Conservation (phyloP, 2,888 invertebrate species). For the Trissonchulus sp. region DNA sequence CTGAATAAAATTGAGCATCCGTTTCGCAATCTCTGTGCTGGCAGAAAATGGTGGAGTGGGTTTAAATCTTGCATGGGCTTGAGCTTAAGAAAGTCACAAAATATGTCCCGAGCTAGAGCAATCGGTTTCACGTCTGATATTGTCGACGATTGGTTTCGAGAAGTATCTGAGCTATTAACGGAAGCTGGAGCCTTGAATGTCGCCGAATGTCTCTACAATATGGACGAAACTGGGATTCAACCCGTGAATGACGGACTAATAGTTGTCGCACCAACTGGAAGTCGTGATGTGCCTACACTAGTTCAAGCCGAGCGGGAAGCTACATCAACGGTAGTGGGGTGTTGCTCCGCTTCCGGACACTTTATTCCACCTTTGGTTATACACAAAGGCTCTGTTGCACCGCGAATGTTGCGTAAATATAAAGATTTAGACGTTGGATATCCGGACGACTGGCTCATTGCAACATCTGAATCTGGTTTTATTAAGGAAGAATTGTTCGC, state of each 20-base stretch:
- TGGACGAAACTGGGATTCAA: conserved; percentile 23
- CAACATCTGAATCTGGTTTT: conserved; percentile 19
- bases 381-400: conserved; percentile 11
- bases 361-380: conserved; percentile 7
- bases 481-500: background rate
- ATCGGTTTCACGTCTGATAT: background rate
- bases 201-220: background rate
- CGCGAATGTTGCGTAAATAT: background rate
- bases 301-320: conserved; percentile 3
- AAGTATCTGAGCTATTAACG: background rate
- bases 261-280: conserved; percentile 8
- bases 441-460: conserved; percentile 8
- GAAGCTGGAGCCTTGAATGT: background rate
- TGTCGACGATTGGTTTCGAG: conserved; percentile 19
- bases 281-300: conserved; percentile 1
- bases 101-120: conserved; percentile 15
- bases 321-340: conserved; percentile 5
- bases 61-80: background rate
- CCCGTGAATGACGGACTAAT: conserved; percentile 10
- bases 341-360: conserved; percentile 11
- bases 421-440: background rate
- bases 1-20: conserved; percentile 3
- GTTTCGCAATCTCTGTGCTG: background rate
- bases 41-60: background rate
- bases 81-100: background rate